Base-by-base conservation (phyloP, 2,888 invertebrate species). In the Lepidonotus clava region DNA sequence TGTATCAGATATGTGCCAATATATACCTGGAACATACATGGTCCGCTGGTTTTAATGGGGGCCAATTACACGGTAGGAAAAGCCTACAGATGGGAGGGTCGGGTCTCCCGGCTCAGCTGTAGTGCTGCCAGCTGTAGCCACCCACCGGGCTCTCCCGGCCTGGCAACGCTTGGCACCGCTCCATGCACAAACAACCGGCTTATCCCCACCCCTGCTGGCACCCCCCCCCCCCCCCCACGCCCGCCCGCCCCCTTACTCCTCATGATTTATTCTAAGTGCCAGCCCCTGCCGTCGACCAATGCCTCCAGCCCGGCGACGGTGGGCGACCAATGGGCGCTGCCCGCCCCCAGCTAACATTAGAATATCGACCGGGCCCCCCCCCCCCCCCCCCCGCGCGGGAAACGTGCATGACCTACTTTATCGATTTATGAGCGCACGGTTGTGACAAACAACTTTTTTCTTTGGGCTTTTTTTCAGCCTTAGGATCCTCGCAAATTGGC, bases 381-480 rank as follows among this genome's bases (percentile, higher is more conserved):
- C 21, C 11, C 51, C 21, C 11, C 51, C 11, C 11, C 11, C 21
- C 51, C 51, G 8, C 18, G 2, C 0, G 38, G 76, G 32, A 18
- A 28, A 24, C 38, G 38, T 11, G 38, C 76, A 6, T 76, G 76
- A 76, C 76, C 76, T 38, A 76, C 8, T 71, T 76, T 76, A 76
- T 76, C 76, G 76, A 76, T 76, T 38, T 24, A 40, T 24, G 38
- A 6, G 21, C n/a, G 36, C n/a, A 1, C 11, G 76, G 1, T 76
- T 76, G 38, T 36, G 38, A 76, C 76, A 76, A 76, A 76, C 76
- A 76, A 76, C 76, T 76, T 34, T 76, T 1, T 1, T 76, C 28
- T 61, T 61, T 53, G 53, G 28, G 28, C 61, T 61, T n/a, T n/a
- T n/a, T n/a, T n/a, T n/a, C n/a, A n/a, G n/a, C n/a, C n/a, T n/a